Evolutionary conservation across 2,888 invertebrate genomes (phyloP).

Genomic region (Magallana nippona): DNA sequence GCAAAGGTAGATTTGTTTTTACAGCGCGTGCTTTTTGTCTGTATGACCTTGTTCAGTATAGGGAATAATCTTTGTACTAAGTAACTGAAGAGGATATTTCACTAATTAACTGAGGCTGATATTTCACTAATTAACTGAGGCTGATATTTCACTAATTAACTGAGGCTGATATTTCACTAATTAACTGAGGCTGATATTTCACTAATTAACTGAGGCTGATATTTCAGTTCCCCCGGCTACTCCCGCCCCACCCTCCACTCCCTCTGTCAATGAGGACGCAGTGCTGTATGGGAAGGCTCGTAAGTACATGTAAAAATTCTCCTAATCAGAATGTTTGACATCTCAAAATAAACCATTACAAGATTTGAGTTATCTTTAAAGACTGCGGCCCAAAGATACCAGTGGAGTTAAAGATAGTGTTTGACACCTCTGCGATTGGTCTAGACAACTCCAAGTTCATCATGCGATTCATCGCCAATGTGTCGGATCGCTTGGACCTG

Average conservation of each 20-base stretch:
- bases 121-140: neutral
- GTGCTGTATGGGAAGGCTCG: neutral
- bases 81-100: too few relatives aligned
- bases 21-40: too few relatives aligned
- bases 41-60: too few relatives aligned
- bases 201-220: neutral
- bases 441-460: slow-evolving; percentile 53
- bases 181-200: neutral
- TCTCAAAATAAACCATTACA: neutral
- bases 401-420: slow-evolving; percentile 54
- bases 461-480: slow-evolving; percentile 53
- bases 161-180: neutral
- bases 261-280: neutral
- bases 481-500: slow-evolving; percentile 56
- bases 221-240: neutral
- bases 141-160: neutral
- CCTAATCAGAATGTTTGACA: neutral
- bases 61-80: neutral
- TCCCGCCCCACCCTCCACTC: neutral
- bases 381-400: slow-evolving; percentile 54
- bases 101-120: neutral
- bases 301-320: neutral
- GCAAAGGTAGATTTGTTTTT: slow-evolving; percentile 58
- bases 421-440: slow-evolving; percentile 57
- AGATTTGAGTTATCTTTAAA: neutral